Percentiles rank a stretch among this genome's conserved stretches.
Evolutionary conservation across 2,888 invertebrate species (phyloP).

Genomic region (Acanthosepion esculentum): DNA sequence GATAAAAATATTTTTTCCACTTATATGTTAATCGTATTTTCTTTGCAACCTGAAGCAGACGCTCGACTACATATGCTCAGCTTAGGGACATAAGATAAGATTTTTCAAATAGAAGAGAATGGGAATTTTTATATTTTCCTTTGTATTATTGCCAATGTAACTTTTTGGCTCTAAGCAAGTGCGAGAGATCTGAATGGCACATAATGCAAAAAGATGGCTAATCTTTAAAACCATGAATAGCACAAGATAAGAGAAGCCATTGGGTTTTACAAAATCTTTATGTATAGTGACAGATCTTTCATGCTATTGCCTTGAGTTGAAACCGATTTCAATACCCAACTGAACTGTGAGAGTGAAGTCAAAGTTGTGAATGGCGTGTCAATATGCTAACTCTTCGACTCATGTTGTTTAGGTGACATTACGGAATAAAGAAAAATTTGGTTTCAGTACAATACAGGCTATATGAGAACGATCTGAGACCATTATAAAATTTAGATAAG

Average conservation of each 20-base stretch:
- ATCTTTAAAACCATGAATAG: neutral
- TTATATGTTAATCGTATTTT: neutral
- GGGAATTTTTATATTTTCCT: neutral
- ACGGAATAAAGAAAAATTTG: too few species aligned
- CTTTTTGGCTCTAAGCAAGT: neutral
- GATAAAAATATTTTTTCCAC: slow-evolving; percentile 20
- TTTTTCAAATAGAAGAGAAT: neutral
- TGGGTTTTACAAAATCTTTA: neutral
- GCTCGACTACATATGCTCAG: slow-evolving; percentile 11
- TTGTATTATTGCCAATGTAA: neutral
- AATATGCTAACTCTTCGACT: too few species aligned
- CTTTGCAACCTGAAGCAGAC: slow-evolving; percentile 33
- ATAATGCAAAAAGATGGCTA: neutral
- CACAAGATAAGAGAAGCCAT: neutral
- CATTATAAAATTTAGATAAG: too few species aligned
- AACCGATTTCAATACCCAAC: neutral
- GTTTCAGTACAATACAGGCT: too few species aligned
- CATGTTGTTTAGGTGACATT: too few species aligned
- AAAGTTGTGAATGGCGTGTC: too few species aligned
- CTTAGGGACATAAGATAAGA: neutral
- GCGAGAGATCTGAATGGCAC: neutral
- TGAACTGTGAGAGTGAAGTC: neutral
- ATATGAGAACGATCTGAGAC: too few species aligned
- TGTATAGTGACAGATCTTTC: neutral
- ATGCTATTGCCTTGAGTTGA: neutral